phyloP scores from a whole-genome alignment of 2,888 invertebrate species.

The Amphimallon solstitiale region DNA sequence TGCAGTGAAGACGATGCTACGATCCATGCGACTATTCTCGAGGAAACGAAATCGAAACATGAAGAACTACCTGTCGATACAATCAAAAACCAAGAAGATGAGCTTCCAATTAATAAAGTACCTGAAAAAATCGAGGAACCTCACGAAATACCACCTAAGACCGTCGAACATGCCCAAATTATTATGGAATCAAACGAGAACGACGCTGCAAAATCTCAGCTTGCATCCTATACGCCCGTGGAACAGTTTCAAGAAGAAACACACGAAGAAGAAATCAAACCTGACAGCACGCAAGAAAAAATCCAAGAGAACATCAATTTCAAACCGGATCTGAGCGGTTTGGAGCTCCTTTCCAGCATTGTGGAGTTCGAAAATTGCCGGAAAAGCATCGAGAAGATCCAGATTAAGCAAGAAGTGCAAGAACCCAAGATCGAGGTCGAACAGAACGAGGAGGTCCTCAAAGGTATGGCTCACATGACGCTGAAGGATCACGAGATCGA shows the following conservation, averaged over 20 bases:
- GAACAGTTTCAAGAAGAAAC: background rate
- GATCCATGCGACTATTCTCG: slow-evolving; percentile 47
- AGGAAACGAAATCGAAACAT: slow-evolving; percentile 37
- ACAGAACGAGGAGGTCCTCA: slow-evolving; percentile 46
- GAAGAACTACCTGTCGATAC: slow-evolving; percentile 23
- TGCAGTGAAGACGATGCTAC: slow-evolving; percentile 72
- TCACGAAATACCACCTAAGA: slow-evolving; percentile 19
- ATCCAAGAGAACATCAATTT: slow-evolving; percentile 28
- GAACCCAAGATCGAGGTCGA: slow-evolving; percentile 56
- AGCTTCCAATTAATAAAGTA: slow-evolving; percentile 39
- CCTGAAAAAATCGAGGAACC: slow-evolving; percentile 43
- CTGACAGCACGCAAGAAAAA: slow-evolving; percentile 27
- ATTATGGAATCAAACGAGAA: slow-evolving; percentile 33
- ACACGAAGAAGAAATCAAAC: slow-evolving; percentile 19
- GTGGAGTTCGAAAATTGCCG: slow-evolving; percentile 75
- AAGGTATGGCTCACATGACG: slow-evolving; percentile 50
- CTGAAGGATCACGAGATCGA: slow-evolving; percentile 61
- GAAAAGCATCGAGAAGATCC: slow-evolving; percentile 50
- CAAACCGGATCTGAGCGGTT: slow-evolving; percentile 79
- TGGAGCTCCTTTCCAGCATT: slow-evolving; percentile 85
- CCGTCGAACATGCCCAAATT: slow-evolving; percentile 9
- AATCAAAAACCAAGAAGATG: slow-evolving; percentile 33
- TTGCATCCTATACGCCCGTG: background rate
- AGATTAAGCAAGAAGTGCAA: slow-evolving; percentile 52
- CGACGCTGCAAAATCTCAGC: slow-evolving; percentile 44